Conservation (phyloP, 2,888 invertebrate genomes). For the Standfussiana lucernea region DNA sequence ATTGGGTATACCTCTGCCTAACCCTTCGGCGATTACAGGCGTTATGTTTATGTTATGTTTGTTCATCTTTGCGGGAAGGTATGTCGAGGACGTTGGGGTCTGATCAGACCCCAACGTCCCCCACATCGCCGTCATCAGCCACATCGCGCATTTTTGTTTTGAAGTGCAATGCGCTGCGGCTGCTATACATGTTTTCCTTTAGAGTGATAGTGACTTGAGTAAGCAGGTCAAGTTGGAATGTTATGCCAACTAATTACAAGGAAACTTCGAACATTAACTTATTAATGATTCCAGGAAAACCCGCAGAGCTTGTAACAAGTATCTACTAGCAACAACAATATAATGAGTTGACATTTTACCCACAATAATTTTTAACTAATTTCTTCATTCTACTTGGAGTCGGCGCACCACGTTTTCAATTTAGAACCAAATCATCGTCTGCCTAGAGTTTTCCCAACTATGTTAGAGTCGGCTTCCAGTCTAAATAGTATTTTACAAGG, state of each 20-base stretch:
- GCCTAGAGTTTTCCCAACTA: neutral
- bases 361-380: neutral
- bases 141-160: too few relatives aligned
- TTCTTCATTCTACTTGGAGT: too few relatives aligned
- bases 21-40: too few relatives aligned
- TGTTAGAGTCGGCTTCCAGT: neutral
- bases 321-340: neutral
- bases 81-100: neutral
- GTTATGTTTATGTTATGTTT: too few relatives aligned
- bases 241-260: neutral
- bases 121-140: too few relatives aligned
- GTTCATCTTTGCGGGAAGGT: too few relatives aligned
- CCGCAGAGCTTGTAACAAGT: neutral
- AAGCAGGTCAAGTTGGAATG: neutral
- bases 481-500: neutral
- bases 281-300: slow-evolving; percentile 2
- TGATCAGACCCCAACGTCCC: too few relatives aligned
- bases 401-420: too few relatives aligned
- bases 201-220: neutral
- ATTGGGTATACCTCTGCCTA: too few relatives aligned
- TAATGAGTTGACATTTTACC: neutral
- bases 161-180: neutral
- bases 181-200: neutral
- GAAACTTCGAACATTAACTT: slow-evolving; percentile 8
- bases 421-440: neutral